phyloP scores from a whole-genome alignment of 2,888 invertebrate genomes.

The Anarsia innoxiella region DNA sequence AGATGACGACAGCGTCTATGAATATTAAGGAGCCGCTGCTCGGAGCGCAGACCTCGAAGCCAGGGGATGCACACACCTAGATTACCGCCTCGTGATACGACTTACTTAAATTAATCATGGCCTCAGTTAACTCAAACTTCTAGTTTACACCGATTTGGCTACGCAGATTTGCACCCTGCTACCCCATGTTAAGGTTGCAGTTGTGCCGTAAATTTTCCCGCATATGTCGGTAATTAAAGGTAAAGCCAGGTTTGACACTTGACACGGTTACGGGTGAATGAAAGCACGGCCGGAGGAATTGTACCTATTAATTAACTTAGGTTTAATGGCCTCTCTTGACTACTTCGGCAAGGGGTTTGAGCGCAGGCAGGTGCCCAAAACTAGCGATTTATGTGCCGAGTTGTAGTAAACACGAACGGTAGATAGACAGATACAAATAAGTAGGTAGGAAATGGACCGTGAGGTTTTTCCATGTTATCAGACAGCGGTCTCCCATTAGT shows the following conservation, averaged over 20 bases:
- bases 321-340: conserved; percentile 3
- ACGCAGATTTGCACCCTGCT: neutral
- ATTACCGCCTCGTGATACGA: conserved; percentile 4
- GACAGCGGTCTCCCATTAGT: neutral
- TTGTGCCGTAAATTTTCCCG: neutral
- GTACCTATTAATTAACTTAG: conserved; percentile 17
- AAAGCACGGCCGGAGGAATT: conserved; percentile 9
- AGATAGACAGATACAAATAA: too few species aligned
- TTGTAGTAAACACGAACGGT: too few species aligned
- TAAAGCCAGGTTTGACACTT: conserved; percentile 17
- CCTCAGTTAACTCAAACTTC: neutral
- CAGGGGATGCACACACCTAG: neutral
- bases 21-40: too few species aligned
- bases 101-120: conserved; percentile 9
- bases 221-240: conserved; percentile 16
- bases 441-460: too few species aligned
- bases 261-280: conserved; percentile 17
- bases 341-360: neutral
- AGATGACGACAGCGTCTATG: neutral
- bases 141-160: neutral
- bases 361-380: neutral
- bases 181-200: neutral
- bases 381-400: neutral
- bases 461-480: neutral
- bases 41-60: too few species aligned